A percentile compares a stretch with the other conserved stretches of the same genome.
These are phyloP conservation scores for Mus musculus DNA, from an alignment of 2,113 vertebrate genomes.

Conservation along the genomic window GRCm39 chr7:36788001-36788500, in stretches of 20 bases:
- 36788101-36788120: background rate
- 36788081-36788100: background rate
- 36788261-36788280: background rate
- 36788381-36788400: background rate
- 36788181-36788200: background rate
- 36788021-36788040: background rate
- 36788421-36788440: background rate
- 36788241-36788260: background rate
- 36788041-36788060: background rate
- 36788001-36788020: background rate
- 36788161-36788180: background rate
- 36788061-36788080: background rate
- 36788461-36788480: background rate
- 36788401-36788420: background rate
- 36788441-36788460: background rate
- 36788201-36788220: background rate
- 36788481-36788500: background rate
- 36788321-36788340: background rate
- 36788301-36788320: background rate
- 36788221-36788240: background rate
- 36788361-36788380: background rate
- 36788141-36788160: background rate
- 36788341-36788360: background rate
- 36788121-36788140: background rate
- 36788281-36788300: background rate